Base-by-base conservation (phyloP, 2,113 vertebrate species). In the Daubentonia madagascariensis region DNA sequence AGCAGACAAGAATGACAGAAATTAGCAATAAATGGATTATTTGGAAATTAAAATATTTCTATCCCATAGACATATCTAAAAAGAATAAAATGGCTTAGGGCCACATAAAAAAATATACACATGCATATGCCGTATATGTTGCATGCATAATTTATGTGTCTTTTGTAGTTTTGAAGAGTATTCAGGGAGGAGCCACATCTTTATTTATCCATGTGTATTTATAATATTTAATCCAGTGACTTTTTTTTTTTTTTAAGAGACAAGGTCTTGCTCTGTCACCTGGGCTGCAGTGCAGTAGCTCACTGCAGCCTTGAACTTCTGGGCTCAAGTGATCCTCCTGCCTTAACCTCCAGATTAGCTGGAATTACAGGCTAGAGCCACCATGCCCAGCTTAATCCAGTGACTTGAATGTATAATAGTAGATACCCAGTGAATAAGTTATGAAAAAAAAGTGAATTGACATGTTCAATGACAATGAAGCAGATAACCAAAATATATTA, bases 11-110 rank as follows among this genome's bases (percentile, higher is more conserved):
- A 48, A 78, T 70, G 72, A 88, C 35, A 63, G 70, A 93, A 95
- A 89, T 87, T 43, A 96, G 37, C 20, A 73, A 92, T 87, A 76
- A 97, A 96, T 43, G 89, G 28, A 40, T 0, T n/a, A 92, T 67
- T 20, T 90, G 48, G 16, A 92, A 91, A 37, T 40, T 16, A 72
- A 20, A 97, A 96, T 43, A 8, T 76, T 94, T 96, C 0, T 1
- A 92, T 89, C 43, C 68, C 35, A 54, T 52, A 37, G 89, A 17
- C 70, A 88, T 85, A 94, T 76, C 83, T 73, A 43, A 80, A 95
- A 86, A 79, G 18, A n/a, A 52, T n/a, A 63, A 91, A 95, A 65
- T 95, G 63, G 14, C 63, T 92, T 72, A 78, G 18, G 57, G 14
- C 8, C n/a, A 79, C 40, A 93, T 75, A 91, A 85, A 59, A 67